phyloP scores from a whole-genome alignment of 2,888 invertebrate species.

The Cryptophagus acutangulus region DNA sequence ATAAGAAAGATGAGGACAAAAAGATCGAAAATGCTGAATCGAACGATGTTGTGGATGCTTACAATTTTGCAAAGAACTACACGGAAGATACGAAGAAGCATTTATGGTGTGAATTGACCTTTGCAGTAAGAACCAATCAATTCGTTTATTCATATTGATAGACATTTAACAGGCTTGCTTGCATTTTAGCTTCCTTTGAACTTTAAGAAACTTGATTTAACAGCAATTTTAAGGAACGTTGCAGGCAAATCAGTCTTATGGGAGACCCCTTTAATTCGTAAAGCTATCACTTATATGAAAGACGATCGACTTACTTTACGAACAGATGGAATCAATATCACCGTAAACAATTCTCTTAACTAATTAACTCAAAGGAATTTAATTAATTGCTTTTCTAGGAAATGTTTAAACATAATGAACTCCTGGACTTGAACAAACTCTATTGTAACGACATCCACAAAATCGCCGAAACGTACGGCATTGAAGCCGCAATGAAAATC shows the following conservation, averaged over 20 bases:
- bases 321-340: conserved; percentile 94
- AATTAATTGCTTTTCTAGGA: conserved; percentile 51
- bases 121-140: conserved; percentile 54
- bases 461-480: conserved; percentile 86
- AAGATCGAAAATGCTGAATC: conserved; percentile 30
- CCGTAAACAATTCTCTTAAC: conserved; percentile 38
- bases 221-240: conserved; percentile 65
- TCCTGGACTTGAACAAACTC: conserved; percentile 74
- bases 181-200: conserved; percentile 54
- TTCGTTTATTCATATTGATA: conserved; percentile 8
- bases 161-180: no score
- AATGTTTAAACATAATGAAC: conserved; percentile 76
- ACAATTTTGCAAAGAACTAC: conserved; percentile 53
- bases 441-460: conserved; percentile 94
- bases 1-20: conserved; percentile 52
- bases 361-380: conserved; percentile 2
- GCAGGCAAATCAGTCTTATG: conserved; percentile 71
- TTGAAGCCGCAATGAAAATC: conserved; percentile 90
- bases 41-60: conserved; percentile 42
- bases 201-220: conserved; percentile 68
- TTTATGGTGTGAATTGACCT: conserved; percentile 79
- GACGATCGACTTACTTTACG: conserved; percentile 64
- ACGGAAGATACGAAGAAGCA: conserved; percentile 70
- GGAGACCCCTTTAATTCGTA: conserved; percentile 73
- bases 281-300: conserved; percentile 76